phyloP scores from a whole-genome alignment of 2,797 vertebrate genomes.

The Acrocephalus scirpaceus region DNA sequence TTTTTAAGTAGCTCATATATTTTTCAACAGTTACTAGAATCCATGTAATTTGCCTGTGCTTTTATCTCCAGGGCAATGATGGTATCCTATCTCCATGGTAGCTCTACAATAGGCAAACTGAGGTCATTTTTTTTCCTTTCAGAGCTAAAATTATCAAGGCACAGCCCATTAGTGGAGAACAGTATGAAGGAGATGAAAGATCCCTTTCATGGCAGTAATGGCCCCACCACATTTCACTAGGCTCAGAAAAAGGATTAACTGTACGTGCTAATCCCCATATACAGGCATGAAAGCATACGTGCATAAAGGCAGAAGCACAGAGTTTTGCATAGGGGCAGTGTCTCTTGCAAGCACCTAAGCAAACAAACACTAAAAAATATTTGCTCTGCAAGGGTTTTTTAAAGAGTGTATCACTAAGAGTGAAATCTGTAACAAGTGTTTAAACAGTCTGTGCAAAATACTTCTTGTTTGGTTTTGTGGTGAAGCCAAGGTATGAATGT shows the following conservation, averaged over 20 bases:
- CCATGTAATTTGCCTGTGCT: neutral
- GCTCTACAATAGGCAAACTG: neutral
- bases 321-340: neutral
- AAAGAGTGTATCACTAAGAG: neutral
- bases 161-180: neutral
- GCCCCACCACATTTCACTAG: neutral
- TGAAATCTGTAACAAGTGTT: neutral
- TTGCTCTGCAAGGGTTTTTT: neutral
- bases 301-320: neutral
- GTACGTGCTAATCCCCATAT: neutral
- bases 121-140: neutral
- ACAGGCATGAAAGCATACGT: neutral
- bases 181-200: neutral
- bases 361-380: neutral
- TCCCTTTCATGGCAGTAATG: neutral
- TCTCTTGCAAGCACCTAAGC: neutral
- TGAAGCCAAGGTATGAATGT: neutral
- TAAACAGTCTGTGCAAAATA: neutral
- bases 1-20: slow-evolving; percentile 12
- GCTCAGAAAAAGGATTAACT: neutral
- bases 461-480: neutral
- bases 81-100: neutral
- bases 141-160: neutral
- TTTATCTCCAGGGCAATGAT: neutral
- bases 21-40: neutral